Evolutionary conservation across 1,140 invertebrate genomes (phyloP).

Genomic region (Portunus trituberculatus): DNA sequence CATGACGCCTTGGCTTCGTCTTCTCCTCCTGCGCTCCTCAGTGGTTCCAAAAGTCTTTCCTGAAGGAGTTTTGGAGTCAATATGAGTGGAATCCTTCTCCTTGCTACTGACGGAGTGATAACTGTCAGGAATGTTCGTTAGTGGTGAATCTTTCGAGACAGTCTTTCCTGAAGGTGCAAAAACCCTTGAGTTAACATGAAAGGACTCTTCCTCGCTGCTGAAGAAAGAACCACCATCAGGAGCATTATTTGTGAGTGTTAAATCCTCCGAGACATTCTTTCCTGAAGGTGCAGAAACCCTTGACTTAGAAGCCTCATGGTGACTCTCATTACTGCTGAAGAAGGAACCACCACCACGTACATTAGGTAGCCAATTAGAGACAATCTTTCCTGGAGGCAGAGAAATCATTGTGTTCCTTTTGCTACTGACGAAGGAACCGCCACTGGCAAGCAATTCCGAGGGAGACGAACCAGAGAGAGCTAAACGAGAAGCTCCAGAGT

Average conservation of each 20-base stretch:
- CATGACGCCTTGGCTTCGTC: slow-evolving; percentile 57
- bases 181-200: background rate
- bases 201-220: background rate
- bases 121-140: background rate
- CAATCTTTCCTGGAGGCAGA: background rate
- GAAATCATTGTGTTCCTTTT: background rate
- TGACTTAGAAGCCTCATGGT: no score
- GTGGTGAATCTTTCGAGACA: background rate
- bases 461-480: no score
- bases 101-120: no score
- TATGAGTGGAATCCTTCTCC: background rate
- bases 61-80: background rate
- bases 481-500: no score
- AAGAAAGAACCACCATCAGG: no score
- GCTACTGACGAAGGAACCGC: no score
- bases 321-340: background rate
- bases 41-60: background rate
- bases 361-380: background rate
- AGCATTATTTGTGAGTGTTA: no score
- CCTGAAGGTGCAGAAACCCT: background rate
- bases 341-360: background rate
- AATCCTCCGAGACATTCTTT: background rate
- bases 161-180: background rate
- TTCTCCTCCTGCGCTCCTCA: background rate
- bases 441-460: no score